Evolutionary conservation across 2,888 invertebrate species (phyloP).

Genomic region (Heliothis peltigera): DNA sequence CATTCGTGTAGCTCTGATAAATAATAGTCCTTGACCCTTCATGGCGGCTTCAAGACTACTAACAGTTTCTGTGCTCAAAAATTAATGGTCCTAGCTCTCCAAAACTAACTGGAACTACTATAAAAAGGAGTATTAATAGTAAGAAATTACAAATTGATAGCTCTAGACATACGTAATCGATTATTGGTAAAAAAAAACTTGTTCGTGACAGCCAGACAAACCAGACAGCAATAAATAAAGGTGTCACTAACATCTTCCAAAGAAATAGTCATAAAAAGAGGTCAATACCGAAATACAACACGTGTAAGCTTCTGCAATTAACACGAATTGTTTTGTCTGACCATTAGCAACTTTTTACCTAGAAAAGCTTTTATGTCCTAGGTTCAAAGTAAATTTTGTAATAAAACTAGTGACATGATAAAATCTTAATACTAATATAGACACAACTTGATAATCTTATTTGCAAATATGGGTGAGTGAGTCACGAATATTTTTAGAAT

Average conservation of each 20-base stretch:
- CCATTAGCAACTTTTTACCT: not conserved
- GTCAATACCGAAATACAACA: conserved; percentile 12
- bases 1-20: not conserved
- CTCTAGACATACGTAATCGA: too few species aligned
- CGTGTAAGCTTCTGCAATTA: conserved; percentile 3
- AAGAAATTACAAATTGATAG: too few species aligned
- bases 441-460: conserved; percentile 24
- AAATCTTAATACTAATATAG: conserved; percentile 31
- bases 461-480: conserved; percentile 28
- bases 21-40: not conserved
- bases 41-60: too few species aligned
- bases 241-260: not conserved
- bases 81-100: too few species aligned
- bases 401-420: not conserved
- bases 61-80: too few species aligned
- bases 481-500: conserved; percentile 48
- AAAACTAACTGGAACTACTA: too few species aligned
- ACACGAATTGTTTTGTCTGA: conserved; percentile 19
- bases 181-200: too few species aligned
- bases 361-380: conserved; percentile 9
- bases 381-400: not conserved
- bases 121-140: too few species aligned
- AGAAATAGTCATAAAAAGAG: conserved; percentile 2
- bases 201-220: too few species aligned
- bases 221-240: not conserved